phyloP scores from a whole-genome alignment of 2,113 vertebrate species.

The Lepus timidus region DNA sequence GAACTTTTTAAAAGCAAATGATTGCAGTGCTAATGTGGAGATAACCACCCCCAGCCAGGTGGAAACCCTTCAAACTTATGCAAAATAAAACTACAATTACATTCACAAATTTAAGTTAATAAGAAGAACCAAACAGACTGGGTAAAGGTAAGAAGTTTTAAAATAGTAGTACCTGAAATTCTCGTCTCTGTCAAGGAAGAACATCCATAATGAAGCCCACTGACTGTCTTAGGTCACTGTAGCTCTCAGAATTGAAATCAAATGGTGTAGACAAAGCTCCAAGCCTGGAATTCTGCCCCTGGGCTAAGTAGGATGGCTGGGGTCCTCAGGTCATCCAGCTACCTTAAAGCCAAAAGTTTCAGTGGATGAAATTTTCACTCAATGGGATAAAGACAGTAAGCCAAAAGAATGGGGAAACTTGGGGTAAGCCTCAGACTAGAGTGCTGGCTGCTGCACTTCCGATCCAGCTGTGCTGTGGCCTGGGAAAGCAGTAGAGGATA shows the following conservation, averaged over 20 bases:
- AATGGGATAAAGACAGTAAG: not conserved
- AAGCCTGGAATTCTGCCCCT: not conserved
- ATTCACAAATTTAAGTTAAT: slow-evolving; percentile 45
- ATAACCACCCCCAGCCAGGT: not conserved
- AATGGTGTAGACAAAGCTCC: not conserved
- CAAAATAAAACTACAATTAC: slow-evolving; percentile 8
- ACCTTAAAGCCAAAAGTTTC: not conserved
- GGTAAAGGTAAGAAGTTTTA: slow-evolving; percentile 23
- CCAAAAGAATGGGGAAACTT: not conserved
- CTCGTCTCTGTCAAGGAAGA: not conserved
- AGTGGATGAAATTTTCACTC: not conserved
- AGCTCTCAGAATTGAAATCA: not conserved
- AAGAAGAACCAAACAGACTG: not conserved
- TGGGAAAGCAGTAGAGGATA: no score
- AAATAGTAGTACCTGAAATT: not conserved
- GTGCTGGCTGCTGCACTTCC: no score
- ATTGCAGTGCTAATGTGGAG: not conserved
- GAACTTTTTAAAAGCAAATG: not conserved
- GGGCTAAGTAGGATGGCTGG: not conserved
- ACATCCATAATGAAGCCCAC: not conserved
- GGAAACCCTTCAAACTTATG: slow-evolving; percentile 8
- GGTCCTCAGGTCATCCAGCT: not conserved
- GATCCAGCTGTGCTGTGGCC: no score
- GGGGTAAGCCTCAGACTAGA: not conserved
- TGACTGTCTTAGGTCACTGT: not conserved